Conservation (phyloP, 1,140 invertebrate genomes). For the Drosophila subpulchrella region DNA sequence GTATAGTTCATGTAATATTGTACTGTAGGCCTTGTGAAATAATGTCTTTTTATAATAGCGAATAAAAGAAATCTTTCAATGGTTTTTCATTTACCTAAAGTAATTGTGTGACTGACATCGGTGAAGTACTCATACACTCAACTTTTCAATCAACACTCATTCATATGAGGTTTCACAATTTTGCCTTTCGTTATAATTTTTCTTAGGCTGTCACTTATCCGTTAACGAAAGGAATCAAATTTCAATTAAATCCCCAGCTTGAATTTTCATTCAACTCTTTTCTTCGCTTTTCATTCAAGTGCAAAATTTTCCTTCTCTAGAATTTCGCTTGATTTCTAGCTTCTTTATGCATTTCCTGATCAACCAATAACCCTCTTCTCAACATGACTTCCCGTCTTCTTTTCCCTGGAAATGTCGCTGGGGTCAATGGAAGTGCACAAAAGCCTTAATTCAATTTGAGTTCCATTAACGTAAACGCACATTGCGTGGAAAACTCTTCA, state of each 20-base stretch:
- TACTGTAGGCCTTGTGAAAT: neutral
- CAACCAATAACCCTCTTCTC: conserved; percentile 22
- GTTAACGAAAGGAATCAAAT: conserved; percentile 26
- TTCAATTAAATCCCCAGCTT: conserved; percentile 22
- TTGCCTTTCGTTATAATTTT: neutral
- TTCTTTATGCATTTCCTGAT: conserved; percentile 17
- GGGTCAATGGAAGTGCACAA: conserved; percentile 42
- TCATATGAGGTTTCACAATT: neutral
- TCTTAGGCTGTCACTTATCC: neutral
- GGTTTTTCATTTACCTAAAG: neutral
- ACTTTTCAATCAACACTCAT: conserved; percentile 1
- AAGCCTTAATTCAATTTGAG: conserved; percentile 68
- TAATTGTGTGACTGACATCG: neutral
- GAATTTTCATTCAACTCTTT: conserved; percentile 22
- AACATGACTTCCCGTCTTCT: conserved; percentile 22
- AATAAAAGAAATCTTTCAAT: neutral
- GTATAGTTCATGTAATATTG: neutral
- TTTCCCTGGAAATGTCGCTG: neutral
- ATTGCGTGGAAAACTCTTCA: conserved; percentile 57
- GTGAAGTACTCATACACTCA: neutral
- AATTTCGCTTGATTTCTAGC: conserved; percentile 5
- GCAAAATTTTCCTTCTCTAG: neutral
- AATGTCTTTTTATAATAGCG: neutral
- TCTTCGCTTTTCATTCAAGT: neutral
- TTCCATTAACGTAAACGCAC: conserved; percentile 58